Base-by-base conservation (phyloP, 1,140 invertebrate species). In the Habropoda laboriosa region DNA sequence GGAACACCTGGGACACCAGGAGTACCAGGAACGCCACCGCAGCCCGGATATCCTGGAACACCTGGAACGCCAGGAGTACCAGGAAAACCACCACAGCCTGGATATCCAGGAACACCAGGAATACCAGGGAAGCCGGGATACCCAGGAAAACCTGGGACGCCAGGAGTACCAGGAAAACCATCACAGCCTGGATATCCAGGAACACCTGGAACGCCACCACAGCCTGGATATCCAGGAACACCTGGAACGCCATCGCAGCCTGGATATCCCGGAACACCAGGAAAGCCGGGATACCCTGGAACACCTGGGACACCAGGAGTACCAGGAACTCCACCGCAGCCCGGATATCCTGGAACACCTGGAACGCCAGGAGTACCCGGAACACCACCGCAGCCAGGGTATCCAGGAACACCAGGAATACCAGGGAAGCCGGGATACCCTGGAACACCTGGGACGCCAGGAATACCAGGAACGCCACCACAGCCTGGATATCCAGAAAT, bases 381-480 rank as follows among this genome's bases (percentile, higher is more conserved):
- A 18, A 27, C 18, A 49, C 72, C 83, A 87, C 81, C 64, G 24
- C 63, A 77, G 32, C 79, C 79, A 30, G 89, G 91, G 67, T 87
- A 83, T 67, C 78, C 72, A 32, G 79, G 71, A 35, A 66, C 6
- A 16, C 73, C 73, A 18, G 60, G 49, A 66, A 27, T 18, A 13
- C 70, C 70, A 6, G 70, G 70, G 0, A 27, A 30, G 1, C 67
- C 68, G 76, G 18, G n/a, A n/a, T n/a, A n/a, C n/a, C n/a, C n/a
- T n/a, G n/a, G n/a, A n/a, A 30, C 10, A 0, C 49, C 80, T 3
- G 58, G 72, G 5, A 64, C 66, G 21, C 84, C 85, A 0, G 72
- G 72, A 79, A 93, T 91, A 91, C 61, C 94, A 92, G 80, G 88
- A 90, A 63, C 53, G 60, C 88, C 89, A 30, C 74, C 58, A 5